These are phyloP conservation scores for Mimachlamys varia DNA, from an alignment of 2,888 invertebrate species.

Conservation along the genomic window DNA sequence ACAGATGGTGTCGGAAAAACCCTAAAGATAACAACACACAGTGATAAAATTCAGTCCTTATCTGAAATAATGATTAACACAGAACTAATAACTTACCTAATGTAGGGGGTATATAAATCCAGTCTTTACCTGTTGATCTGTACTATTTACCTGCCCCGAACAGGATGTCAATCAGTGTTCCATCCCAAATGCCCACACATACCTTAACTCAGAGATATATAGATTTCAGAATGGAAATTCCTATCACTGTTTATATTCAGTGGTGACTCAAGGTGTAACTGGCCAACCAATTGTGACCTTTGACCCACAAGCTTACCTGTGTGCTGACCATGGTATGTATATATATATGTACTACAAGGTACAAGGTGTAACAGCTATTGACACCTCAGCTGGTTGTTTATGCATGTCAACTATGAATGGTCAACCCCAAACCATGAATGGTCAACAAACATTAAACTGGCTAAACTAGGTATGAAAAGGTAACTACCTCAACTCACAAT, in stretches of 20 bases:
- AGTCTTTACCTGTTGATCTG: not conserved
- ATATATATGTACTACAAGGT: not conserved
- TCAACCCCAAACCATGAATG: not conserved
- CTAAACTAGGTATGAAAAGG: too few relatives aligned
- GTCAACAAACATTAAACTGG: not conserved
- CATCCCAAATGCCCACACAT: not conserved
- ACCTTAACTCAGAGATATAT: not conserved
- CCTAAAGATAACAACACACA: not conserved
- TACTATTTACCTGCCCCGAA: not conserved
- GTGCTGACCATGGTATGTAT: not conserved
- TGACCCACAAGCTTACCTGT: slow-evolving; percentile 25
- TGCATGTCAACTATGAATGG: not conserved
- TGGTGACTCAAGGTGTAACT: not conserved
- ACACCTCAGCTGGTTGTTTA: not conserved
- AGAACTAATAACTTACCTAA: too few relatives aligned
- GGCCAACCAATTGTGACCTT: slow-evolving; percentile 12
- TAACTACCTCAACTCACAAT: not conserved
- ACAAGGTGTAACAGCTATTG: not conserved
- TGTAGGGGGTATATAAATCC: not conserved
- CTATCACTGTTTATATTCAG: not conserved
- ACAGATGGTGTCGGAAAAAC: not conserved
- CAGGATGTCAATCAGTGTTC: not conserved
- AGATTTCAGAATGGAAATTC: not conserved
- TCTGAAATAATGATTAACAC: too few relatives aligned
- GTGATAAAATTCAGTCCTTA: too few relatives aligned